Base-by-base conservation (phyloP, 2,797 vertebrate species). In the Sebastes nivosus region DNA sequence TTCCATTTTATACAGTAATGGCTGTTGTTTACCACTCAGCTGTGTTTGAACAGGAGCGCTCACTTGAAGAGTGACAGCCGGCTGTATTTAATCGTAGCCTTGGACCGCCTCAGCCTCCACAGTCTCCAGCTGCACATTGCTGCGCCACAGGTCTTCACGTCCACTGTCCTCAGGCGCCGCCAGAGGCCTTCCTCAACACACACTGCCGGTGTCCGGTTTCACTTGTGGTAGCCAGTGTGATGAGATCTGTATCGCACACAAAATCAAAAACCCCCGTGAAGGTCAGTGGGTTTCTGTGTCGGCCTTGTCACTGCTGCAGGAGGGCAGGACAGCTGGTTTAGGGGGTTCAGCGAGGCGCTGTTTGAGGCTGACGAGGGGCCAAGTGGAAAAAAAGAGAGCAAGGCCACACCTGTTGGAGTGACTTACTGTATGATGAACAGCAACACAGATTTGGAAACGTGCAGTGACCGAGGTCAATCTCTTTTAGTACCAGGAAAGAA, bases 281-380 rank as follows among this genome's bases (percentile, higher is more conserved):
- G 89, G 87, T 90, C 89, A 86, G 73, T 89, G 89, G 85, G 89
- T 83, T 93, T 83, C 58, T 80, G 84, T 80, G 90, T 66, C n/a
- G 25, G 79, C 77, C 70, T 74, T 54, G 70, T 77, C 79, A 13
- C 61, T 5, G 70, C 52, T 67, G 38, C 55, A 32, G 80, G 1
- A 12, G 67, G 30, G 52, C 60, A 32, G 70, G 74, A 84, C 90
- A 91, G 88, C 86, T 91, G 91, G 74, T 80, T 78, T 75, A 20
- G 16, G 50, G 72, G 65, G 55, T 78, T 38, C 60, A 27, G 61
- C 34, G 1, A 69, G 65, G 71, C 16, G 29, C 72, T 50, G 65
- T 38, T 57, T 57, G 64, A 46, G 36, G 63, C 18, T 58, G 68
- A 71, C 16, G n/a, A 24, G 42, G 54, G 70, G 71, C 73, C 55